A percentile compares a stretch with the other conserved stretches of the same genome.
Evolutionary conservation across 1,140 invertebrate genomes (phyloP).

Genomic region (Penaeus japonicus): DNA sequence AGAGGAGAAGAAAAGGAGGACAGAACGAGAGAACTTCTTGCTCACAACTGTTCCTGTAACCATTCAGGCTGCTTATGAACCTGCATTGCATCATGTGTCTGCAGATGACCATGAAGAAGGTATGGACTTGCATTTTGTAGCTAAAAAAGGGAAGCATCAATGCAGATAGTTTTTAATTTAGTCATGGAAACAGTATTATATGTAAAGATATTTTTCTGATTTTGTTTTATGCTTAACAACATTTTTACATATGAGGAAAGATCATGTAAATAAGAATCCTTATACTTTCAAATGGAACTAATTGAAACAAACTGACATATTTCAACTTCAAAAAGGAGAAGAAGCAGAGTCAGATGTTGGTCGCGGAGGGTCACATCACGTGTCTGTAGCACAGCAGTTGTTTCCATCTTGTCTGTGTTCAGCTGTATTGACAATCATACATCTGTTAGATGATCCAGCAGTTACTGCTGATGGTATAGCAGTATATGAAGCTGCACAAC

Average conservation of each 20-base stretch:
- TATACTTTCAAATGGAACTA: no score
- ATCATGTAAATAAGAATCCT: no score
- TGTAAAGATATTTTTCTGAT: no score
- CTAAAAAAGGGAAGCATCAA: no score
- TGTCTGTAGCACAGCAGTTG: slow-evolving; percentile 79
- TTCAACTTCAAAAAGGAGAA: slow-evolving; percentile 68
- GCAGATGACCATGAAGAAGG: slow-evolving; percentile 86
- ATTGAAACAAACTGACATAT: no score
- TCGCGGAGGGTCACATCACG: slow-evolving; percentile 63
- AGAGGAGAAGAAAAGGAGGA: slow-evolving; percentile 92
- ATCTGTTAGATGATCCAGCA: slow-evolving; percentile 93
- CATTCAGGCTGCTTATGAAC: slow-evolving; percentile 93
- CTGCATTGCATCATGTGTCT: slow-evolving; percentile 84
- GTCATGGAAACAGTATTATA: no score
- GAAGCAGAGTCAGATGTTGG: slow-evolving; percentile 74
- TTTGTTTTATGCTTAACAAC: no score
- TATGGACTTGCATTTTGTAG: slow-evolving; percentile 17
- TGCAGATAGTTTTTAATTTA: no score
- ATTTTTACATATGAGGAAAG: no score
- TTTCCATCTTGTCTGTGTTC: slow-evolving; percentile 97
- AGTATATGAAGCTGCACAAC: slow-evolving; percentile 89
- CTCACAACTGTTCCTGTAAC: slow-evolving; percentile 97
- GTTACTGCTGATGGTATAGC: slow-evolving; percentile 92
- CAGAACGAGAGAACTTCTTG: slow-evolving; percentile 93
- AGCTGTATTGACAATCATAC: slow-evolving; percentile 92